Evolutionary conservation across 1,140 invertebrate species (phyloP).

Genomic region (Drosophila insularis): DNA sequence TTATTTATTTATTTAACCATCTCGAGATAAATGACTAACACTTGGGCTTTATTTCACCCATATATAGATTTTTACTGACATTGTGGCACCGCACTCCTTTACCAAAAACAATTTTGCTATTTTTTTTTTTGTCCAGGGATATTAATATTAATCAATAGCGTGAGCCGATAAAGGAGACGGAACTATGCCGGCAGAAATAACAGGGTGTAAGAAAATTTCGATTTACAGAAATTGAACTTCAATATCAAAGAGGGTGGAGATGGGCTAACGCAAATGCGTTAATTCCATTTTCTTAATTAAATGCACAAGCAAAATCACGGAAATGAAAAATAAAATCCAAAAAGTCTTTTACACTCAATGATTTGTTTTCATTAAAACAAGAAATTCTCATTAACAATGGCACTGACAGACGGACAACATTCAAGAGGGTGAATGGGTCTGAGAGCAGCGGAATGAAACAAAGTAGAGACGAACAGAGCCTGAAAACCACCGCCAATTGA

Average conservation of each 20-base stretch:
- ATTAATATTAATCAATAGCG: no score
- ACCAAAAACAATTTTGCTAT: no score
- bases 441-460: slow-evolving; percentile 3
- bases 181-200: not conserved
- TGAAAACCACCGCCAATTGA: slow-evolving; percentile 56
- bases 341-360: slow-evolving; percentile 82
- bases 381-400: slow-evolving; percentile 82
- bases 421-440: slow-evolving; percentile 19
- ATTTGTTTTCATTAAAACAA: slow-evolving; percentile 82
- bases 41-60: no score
- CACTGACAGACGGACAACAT: slow-evolving; percentile 68
- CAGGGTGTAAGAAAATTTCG: slow-evolving; percentile 27
- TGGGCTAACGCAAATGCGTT: slow-evolving; percentile 65
- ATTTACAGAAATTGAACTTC: slow-evolving; percentile 52
- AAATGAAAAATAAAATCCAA: slow-evolving; percentile 81
- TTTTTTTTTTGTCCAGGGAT: no score
- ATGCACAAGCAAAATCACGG: slow-evolving; percentile 81
- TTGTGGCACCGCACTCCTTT: no score
- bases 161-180: no score
- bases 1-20: no score
- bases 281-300: slow-evolving; percentile 82
- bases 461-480: slow-evolving; percentile 4
- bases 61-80: no score
- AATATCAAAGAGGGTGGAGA: slow-evolving; percentile 38
- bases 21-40: no score